Base-by-base conservation (phyloP, 2,797 vertebrate species). In the Chelon auratus region DNA sequence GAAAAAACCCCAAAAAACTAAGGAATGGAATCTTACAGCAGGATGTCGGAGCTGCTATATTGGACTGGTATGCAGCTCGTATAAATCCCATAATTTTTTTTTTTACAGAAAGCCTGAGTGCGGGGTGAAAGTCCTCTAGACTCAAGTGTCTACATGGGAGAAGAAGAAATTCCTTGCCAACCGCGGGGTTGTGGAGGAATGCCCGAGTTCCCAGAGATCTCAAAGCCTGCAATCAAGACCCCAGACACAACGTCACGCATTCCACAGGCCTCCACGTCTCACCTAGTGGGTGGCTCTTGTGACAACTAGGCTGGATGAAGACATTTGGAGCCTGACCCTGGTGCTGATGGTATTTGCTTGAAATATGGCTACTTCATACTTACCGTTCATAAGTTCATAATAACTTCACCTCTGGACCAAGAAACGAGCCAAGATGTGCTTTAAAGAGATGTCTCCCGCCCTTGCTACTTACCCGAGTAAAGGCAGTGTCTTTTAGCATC, bases 161-260 rank as follows among this genome's bases (percentile, higher is more conserved):
- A 33, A 43, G 52, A 17, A 18, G 24, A 26, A 24, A 14, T 13
- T 42, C 42, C 40, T 10, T 47, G 15, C 24, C 80, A 72, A 67
- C 78, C 60, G 0, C 9, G 17, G 40, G 53, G 26, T 40, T 62
- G 61, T 42, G 66, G 12, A 77, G 71, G 68, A 79, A 75, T 72
- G 68, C 36, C 48, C 10, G 17, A 14, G 47, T 68, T 77, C 56
- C 51, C 77, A 63, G 18, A 62, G 66, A 54, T 64, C 73, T 47
- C 63, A 4, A 13, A 22, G 39, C 40, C 77, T 56, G 30, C 51
- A 55, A 26, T 71, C 76, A 26, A 13, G 7, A 45, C 76, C 65
- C 61, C 68, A 51, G 15, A 57, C 30, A 70, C 30, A 47, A 18
- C 43, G 17, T 64, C 60, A 74, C 77, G 87, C 87, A 89, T 89